Conservation (phyloP, 2,888 invertebrate genomes). For the Charanyca ferruginea region DNA sequence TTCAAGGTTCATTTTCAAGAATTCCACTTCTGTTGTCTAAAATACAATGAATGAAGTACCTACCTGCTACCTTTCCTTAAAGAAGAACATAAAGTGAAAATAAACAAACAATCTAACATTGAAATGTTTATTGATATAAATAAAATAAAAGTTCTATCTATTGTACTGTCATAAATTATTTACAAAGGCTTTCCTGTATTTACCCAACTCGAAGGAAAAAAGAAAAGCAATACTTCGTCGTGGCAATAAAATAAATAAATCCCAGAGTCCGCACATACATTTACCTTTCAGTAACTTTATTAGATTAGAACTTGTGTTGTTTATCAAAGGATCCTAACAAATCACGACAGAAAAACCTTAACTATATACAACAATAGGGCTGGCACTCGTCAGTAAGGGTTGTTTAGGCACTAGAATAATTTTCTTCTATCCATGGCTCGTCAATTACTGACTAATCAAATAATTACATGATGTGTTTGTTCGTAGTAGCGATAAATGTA, state of each 20-base stretch:
- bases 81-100: slow-evolving; percentile 3
- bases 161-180: slow-evolving; percentile 6
- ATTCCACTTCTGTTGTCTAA: background rate
- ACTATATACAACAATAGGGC: slow-evolving; percentile 35
- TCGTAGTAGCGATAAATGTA: too few relatives aligned
- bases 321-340: slow-evolving; percentile 44
- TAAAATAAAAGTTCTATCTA: background rate
- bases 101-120: slow-evolving; percentile 1
- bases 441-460: background rate
- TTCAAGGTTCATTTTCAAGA: background rate
- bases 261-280: slow-evolving; percentile 22
- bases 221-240: slow-evolving; percentile 14
- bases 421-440: too few relatives aligned
- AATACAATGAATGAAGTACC: background rate
- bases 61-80: too few relatives aligned
- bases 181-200: slow-evolving; percentile 8
- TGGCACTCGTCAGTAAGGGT: background rate
- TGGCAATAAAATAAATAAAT: slow-evolving; percentile 44
- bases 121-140: slow-evolving; percentile 6
- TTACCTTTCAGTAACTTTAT: slow-evolving; percentile 34
- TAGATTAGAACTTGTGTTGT: slow-evolving; percentile 30
- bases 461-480: background rate
- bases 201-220: background rate
- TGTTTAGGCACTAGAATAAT: too few relatives aligned
- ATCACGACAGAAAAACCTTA: slow-evolving; percentile 32